These are phyloP conservation scores for Ochropleura leucogaster DNA, from an alignment of 2,888 invertebrate genomes.

Conservation along the genomic window DNA sequence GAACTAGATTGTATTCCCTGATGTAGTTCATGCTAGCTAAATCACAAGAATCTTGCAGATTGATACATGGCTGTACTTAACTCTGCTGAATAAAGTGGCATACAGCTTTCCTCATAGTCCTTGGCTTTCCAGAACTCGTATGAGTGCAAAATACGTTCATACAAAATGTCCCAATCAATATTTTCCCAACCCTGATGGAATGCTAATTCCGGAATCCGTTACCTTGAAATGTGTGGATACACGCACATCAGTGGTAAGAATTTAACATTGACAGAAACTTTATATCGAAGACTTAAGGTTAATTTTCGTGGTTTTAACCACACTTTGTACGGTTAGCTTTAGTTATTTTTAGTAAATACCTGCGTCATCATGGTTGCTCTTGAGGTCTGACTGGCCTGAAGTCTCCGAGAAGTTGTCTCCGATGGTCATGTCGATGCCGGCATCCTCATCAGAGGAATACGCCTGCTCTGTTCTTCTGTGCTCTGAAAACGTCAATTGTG, in stretches of 20 bases:
- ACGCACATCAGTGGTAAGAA: neutral
- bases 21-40: neutral
- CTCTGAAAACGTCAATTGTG: slow-evolving; percentile 76
- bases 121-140: neutral
- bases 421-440: slow-evolving; percentile 90
- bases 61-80: neutral
- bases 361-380: slow-evolving; percentile 91
- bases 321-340: neutral
- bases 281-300: neutral
- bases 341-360: slow-evolving; percentile 71
- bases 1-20: neutral
- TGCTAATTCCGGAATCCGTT: neutral
- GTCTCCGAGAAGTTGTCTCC: slow-evolving; percentile 95
- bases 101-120: neutral
- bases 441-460: slow-evolving; percentile 94
- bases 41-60: neutral
- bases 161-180: slow-evolving; percentile 2
- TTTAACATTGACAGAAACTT: neutral
- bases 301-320: neutral
- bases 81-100: neutral
- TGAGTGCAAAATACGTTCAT: neutral
- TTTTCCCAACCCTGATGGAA: neutral
- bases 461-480: slow-evolving; percentile 90
- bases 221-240: neutral
- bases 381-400: slow-evolving; percentile 94